Evolutionary conservation across 2,888 invertebrate genomes (phyloP), one percentile per base, ranked within the genome.

Genomic region (Trachelus iudaicus): DNA sequence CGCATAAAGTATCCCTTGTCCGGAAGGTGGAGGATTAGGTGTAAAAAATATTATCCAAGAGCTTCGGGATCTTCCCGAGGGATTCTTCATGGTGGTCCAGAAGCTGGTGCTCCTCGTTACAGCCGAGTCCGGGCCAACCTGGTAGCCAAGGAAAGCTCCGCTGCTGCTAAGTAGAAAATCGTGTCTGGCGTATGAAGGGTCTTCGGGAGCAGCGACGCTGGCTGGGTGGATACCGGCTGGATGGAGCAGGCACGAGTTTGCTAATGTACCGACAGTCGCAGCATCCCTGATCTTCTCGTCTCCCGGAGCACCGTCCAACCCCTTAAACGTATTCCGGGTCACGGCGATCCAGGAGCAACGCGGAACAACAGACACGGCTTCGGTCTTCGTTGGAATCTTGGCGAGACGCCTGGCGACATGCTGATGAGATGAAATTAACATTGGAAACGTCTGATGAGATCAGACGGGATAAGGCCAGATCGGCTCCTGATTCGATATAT

Each of bases 91-190:
- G 15, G 2, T 23, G 23, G 56, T 56, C 15, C 56, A 15, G 23
- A 56, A 56, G 23, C 56, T 9, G 56, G 56, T 56, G 56, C 56
- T 56, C 56, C 56, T 56, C 56, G 56, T 56, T 56, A 56, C 56
- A 23, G 23, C 9, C 9, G 9, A 56, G 56, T 33, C 71, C 1
- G 11, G 4, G 33, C 71, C 13, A 71, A 30, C 37, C 69, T 73
- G 40, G 73, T 69, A 69, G 77, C 79, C 80, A 76, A 77, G 75
- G 81, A 78, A 75, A 79, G 80, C 80, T 75, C 37, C 69, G 79
- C 80, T 73, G 79, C 80, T 85, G 87, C 88, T 91, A 89, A 91
- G 91, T 91, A 91, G 90, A 91, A 90, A 91, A 90, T 90, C 91
- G 89, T 91, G 91, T 91, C 90, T 90, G 88, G 87, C 87, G 87